Percentiles rank a stretch among this genome's conserved stretches.
phyloP scores from a whole-genome alignment of 2,888 invertebrate genomes.

The Metellina segmentata region DNA sequence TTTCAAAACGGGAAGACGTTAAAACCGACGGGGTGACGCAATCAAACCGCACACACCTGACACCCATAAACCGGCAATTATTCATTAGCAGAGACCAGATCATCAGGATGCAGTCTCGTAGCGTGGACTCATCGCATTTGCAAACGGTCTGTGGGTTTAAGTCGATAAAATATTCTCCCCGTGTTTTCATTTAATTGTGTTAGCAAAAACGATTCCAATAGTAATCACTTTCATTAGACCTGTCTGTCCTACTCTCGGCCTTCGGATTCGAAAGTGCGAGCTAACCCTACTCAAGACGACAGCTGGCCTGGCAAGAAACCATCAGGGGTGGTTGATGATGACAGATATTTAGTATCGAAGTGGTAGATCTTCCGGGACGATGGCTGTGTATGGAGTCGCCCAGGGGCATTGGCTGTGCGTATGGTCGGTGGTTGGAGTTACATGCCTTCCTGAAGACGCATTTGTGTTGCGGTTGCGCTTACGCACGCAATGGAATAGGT shows the following conservation, averaged over 20 bases:
- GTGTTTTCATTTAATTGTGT: constrained; percentile 9
- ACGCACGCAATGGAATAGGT: constrained; percentile 23
- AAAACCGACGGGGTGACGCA: background rate
- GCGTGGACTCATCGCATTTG: background rate
- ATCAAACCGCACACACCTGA: constrained; percentile 24
- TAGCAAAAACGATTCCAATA: background rate
- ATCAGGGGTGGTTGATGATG: background rate
- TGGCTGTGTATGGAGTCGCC: no score
- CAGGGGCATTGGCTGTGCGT: no score
- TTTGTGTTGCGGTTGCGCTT: background rate
- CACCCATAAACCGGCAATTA: constrained; percentile 43
- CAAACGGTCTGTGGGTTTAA: background rate
- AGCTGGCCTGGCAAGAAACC: background rate
- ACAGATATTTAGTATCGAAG: constrained; percentile 31
- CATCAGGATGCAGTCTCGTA: constrained; percentile 9
- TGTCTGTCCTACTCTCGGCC: background rate
- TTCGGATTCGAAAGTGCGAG: no score
- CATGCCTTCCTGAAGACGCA: constrained; percentile 12
- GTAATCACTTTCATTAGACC: constrained; percentile 21
- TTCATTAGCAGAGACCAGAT: constrained; percentile 5
- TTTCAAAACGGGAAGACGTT: background rate
- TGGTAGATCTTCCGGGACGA: constrained; percentile 11
- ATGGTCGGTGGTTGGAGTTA: no score
- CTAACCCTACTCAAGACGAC: no score
- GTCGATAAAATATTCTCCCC: constrained; percentile 6